phyloP scores from a whole-genome alignment of 2,888 invertebrate genomes.

The Ophioninae sp. region DNA sequence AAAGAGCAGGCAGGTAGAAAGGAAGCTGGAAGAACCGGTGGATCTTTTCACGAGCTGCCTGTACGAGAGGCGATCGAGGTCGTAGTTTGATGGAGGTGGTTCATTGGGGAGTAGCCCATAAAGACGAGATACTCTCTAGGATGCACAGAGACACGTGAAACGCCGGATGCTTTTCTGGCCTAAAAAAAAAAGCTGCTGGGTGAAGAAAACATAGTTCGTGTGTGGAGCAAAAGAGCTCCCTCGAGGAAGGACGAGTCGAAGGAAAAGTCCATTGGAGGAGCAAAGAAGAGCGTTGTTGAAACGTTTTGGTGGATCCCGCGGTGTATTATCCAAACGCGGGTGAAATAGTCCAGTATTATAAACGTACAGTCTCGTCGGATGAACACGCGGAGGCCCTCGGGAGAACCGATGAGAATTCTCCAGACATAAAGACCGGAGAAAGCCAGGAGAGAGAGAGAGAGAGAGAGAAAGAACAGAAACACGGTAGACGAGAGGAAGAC shows the following conservation, averaged over 20 bases:
- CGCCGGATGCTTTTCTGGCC: constrained; percentile 13
- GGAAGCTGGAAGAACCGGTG: constrained; percentile 16
- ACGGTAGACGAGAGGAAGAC: constrained; percentile 29
- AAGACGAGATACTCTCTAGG: constrained; percentile 56
- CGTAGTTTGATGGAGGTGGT: constrained; percentile 15
- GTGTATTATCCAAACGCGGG: background rate
- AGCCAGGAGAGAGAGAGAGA: constrained; percentile 5
- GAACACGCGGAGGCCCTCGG: background rate
- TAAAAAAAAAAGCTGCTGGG: constrained; percentile 57
- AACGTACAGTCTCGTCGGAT: constrained; percentile 16
- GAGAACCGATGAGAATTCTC: constrained; percentile 51
- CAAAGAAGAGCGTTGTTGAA: constrained; percentile 43
- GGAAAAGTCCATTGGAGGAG: constrained; percentile 48
- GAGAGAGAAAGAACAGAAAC: constrained; percentile 24
- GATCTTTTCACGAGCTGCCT: constrained; percentile 31
- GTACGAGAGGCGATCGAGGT: constrained; percentile 8
- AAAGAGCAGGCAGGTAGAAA: no score
- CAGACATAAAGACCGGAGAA: constrained; percentile 46
- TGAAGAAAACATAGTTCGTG: constrained; percentile 56
- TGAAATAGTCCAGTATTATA: constrained; percentile 40
- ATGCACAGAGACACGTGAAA: constrained; percentile 24
- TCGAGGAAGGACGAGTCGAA: constrained; percentile 52
- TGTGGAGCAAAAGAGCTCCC: constrained; percentile 30
- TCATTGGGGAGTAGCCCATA: constrained; percentile 44
- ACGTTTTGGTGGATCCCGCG: background rate